These are phyloP conservation scores for Drosophila koepferae DNA, from an alignment of 2,888 invertebrate species.

Conservation along the genomic window DNA sequence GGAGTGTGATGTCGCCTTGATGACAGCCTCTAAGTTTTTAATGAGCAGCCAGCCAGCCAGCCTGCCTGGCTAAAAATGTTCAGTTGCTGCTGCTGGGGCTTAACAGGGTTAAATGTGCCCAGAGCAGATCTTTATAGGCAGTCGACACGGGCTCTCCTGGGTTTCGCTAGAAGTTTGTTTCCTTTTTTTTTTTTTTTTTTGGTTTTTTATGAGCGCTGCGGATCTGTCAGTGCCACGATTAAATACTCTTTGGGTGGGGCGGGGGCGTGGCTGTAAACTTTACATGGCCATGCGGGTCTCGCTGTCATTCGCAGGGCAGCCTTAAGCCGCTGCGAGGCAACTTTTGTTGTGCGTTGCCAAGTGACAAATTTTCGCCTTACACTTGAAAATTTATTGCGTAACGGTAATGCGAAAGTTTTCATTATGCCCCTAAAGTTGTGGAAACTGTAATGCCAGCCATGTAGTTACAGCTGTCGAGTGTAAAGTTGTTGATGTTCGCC, in stretches of 20 bases:
- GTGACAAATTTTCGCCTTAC: constrained; percentile 67
- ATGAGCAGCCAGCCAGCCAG: constrained; percentile 52
- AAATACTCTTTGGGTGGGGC: constrained; percentile 45
- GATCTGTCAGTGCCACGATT: constrained; percentile 49
- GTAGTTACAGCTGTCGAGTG: constrained; percentile 32
- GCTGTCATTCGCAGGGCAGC: constrained; percentile 42
- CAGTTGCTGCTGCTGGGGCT: constrained; percentile 44
- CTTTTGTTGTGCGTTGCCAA: constrained; percentile 36
- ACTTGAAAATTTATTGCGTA: constrained; percentile 62
- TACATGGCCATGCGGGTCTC: constrained; percentile 30
- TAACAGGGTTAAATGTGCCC: constrained; percentile 66
- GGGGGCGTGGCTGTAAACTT: constrained; percentile 34
- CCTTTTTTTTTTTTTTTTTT: not conserved
- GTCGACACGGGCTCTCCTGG: not conserved
- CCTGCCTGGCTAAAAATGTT: constrained; percentile 52
- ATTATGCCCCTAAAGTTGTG: constrained; percentile 33
- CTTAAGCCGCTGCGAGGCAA: constrained; percentile 37
- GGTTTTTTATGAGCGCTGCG: constrained; percentile 67
- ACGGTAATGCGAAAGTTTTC: constrained; percentile 64
- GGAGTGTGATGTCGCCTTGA: constrained; percentile 47
- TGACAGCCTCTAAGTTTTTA: constrained; percentile 74
- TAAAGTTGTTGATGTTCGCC: constrained; percentile 54
- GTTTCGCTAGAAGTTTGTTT: constrained; percentile 31
- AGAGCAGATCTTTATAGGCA: constrained; percentile 26
- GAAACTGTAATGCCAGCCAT: constrained; percentile 53